These are phyloP conservation scores for Calcarius ornatus DNA, from an alignment of 2,113 vertebrate genomes.

Conservation along the genomic window DNA sequence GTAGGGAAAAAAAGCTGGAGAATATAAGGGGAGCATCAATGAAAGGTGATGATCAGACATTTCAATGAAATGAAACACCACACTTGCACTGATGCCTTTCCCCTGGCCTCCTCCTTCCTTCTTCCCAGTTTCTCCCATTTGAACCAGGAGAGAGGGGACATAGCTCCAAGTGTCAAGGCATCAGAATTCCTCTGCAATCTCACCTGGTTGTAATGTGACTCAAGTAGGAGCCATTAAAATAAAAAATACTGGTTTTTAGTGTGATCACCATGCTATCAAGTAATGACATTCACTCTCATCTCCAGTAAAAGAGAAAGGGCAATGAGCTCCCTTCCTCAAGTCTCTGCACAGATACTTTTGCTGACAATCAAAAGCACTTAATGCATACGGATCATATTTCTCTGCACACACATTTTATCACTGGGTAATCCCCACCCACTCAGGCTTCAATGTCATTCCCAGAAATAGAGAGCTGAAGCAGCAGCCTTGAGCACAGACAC, in stretches of 20 bases:
- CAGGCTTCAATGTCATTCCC: neutral
- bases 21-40: neutral
- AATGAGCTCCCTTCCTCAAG: neutral
- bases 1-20: neutral
- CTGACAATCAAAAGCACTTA: constrained; percentile 41
- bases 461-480: neutral
- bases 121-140: neutral
- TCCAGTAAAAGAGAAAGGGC: neutral
- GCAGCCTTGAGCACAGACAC: neutral
- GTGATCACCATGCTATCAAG: neutral
- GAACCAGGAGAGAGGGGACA: neutral
- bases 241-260: neutral
- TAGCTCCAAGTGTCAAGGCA: neutral
- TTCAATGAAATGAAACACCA: neutral
- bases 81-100: neutral
- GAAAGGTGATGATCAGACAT: neutral
- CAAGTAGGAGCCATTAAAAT: neutral
- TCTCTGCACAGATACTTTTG: neutral
- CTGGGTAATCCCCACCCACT: neutral
- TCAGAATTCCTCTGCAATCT: neutral
- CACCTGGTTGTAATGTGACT: neutral
- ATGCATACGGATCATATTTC: neutral
- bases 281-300: neutral
- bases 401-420: neutral
- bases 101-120: neutral